Evolutionary conservation across 2,113 vertebrate genomes (phyloP).

Genomic region (Zosterops lateralis): DNA sequence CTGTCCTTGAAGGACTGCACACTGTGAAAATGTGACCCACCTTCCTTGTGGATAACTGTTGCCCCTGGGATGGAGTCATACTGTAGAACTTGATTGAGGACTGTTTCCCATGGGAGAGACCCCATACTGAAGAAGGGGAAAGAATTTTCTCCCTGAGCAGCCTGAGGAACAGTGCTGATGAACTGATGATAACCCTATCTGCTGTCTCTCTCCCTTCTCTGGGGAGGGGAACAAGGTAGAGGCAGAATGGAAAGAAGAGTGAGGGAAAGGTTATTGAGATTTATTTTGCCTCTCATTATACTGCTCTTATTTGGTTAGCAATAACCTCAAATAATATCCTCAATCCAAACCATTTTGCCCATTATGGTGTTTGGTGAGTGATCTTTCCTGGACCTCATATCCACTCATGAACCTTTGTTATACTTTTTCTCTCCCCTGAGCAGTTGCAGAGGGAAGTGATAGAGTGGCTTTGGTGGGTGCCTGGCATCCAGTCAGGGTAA

Average conservation of each 20-base stretch:
- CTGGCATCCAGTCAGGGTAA: not conserved
- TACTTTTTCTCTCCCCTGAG: not conserved
- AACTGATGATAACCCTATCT: too few species aligned
- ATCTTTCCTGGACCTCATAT: not conserved
- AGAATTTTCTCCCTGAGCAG: not conserved
- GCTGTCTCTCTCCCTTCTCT: not conserved
- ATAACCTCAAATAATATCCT: not conserved
- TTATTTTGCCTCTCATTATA: not conserved
- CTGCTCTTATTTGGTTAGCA: not conserved
- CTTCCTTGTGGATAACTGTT: not conserved
- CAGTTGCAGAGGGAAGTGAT: not conserved
- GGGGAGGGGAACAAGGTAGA: not conserved
- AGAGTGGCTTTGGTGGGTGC: not conserved
- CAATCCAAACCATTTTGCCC: not conserved
- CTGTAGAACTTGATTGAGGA: fast-evolving
- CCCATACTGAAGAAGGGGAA: fast-evolving
- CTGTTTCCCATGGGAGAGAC: not conserved
- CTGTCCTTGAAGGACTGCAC: not conserved
- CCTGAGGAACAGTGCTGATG: not conserved
- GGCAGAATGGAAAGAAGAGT: not conserved
- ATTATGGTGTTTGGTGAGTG: not conserved
- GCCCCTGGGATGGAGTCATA: too few species aligned
- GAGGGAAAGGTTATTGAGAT: not conserved
- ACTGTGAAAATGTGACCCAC: not conserved
- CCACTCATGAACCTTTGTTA: not conserved